phyloP scores from a whole-genome alignment of 2,113 vertebrate species.

The Malurus cyaneus region DNA sequence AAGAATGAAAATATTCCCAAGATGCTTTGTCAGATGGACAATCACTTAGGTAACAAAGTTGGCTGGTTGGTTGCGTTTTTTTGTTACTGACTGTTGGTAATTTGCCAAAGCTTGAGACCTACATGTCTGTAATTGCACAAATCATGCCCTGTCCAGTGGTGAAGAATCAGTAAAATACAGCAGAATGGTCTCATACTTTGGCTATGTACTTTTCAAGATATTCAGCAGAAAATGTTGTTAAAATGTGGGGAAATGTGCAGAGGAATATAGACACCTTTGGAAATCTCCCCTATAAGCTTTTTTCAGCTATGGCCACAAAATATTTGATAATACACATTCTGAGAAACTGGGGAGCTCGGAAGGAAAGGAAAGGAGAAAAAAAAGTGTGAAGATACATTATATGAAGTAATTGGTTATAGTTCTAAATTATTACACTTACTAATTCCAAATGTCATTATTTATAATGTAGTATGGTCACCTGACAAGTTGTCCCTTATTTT shows the following conservation, averaged over 20 bases:
- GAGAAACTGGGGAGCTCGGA: slow-evolving; percentile 19
- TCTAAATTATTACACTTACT: neutral
- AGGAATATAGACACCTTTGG: slow-evolving; percentile 47
- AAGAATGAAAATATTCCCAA: slow-evolving; percentile 97
- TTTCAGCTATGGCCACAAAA: slow-evolving; percentile 26
- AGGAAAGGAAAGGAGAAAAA: neutral
- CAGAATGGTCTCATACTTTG: slow-evolving; percentile 39
- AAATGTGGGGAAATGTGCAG: slow-evolving; percentile 36
- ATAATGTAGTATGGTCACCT: neutral
- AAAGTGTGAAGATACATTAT: neutral
- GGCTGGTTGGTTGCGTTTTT: neutral
- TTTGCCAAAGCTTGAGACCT: neutral
- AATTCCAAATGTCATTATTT: too few relatives aligned
- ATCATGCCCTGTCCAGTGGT: slow-evolving; percentile 5
- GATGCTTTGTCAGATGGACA: slow-evolving; percentile 99
- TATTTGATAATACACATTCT: neutral
- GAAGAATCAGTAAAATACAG: slow-evolving; percentile 31
- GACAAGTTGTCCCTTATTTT: neutral
- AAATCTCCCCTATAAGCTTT: slow-evolving; percentile 49
- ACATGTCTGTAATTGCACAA: slow-evolving; percentile 51
- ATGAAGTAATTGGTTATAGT: neutral
- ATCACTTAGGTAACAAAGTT: slow-evolving; percentile 90
- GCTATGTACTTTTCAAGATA: slow-evolving; percentile 42
- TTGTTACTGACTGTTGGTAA: slow-evolving; percentile 3
- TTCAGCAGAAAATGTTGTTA: slow-evolving; percentile 49